These are phyloP conservation scores for Acrossocheilus wenchowensis DNA, from an alignment of 2,797 vertebrate genomes.

Conservation along the genomic window DNA sequence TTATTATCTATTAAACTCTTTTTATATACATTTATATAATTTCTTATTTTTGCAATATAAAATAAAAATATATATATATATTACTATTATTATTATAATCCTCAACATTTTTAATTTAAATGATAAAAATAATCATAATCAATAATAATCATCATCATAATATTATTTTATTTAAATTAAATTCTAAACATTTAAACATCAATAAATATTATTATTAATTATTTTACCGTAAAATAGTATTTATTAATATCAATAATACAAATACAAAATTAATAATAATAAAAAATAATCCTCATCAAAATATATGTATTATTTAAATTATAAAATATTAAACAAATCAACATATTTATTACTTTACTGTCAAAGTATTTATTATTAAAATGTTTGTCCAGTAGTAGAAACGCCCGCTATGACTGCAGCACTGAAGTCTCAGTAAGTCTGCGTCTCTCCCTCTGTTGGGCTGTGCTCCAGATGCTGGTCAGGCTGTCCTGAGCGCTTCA, in stretches of 20 bases:
- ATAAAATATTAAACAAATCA: not conserved
- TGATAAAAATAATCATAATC: not conserved
- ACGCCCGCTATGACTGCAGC: not conserved
- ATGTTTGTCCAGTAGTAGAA: not conserved
- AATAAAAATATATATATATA: not conserved
- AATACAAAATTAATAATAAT: too few relatives aligned
- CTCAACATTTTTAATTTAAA: too few relatives aligned
- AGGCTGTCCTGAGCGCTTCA: conserved; percentile 12
- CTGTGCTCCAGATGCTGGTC: not conserved
- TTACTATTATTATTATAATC: not conserved
- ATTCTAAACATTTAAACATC: not conserved
- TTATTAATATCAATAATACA: not conserved
- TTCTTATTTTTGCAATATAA: not conserved
- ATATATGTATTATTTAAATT: not conserved
- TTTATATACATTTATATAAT: not conserved
- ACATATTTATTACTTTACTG: not conserved
- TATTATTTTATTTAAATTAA: not conserved
- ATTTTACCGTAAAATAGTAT: not conserved
- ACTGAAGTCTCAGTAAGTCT: not conserved
- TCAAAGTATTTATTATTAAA: not conserved
- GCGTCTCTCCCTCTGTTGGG: not conserved
- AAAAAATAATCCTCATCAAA: not conserved
- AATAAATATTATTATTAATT: not conserved
- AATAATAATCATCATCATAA: not conserved
- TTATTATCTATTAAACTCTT: too few relatives aligned